Conservation (phyloP, 1,140 invertebrate species). For the Drosophila ficusphila region DNA sequence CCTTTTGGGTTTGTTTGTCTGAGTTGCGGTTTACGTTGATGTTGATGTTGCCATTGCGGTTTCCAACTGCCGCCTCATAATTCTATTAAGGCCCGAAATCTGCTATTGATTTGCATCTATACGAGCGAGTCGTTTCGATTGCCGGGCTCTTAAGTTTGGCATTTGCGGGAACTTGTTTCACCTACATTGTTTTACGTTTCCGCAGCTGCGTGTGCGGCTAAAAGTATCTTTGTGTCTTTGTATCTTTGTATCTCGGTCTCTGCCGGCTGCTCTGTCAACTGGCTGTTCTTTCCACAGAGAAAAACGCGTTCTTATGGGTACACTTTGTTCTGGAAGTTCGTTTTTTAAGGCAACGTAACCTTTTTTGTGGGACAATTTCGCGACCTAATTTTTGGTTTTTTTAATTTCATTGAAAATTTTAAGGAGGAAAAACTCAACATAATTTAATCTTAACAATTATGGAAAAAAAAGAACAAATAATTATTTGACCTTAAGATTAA, state of each 20-base stretch:
- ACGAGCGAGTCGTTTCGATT: slow-evolving; percentile 40
- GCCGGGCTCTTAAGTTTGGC: slow-evolving; percentile 64
- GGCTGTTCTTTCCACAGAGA: slow-evolving; percentile 29
- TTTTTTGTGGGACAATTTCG: neutral
- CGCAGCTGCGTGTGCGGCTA: slow-evolving; percentile 73
- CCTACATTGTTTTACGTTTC: slow-evolving; percentile 78
- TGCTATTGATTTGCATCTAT: slow-evolving; percentile 80
- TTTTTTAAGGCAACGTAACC: no score
- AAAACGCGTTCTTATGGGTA: neutral
- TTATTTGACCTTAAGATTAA: no score
- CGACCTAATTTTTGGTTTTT: neutral
- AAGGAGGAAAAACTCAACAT: no score
- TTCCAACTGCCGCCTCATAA: slow-evolving; percentile 49
- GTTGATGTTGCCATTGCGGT: slow-evolving; percentile 45
- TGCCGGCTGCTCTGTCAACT: slow-evolving; percentile 4
- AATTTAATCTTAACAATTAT: no score
- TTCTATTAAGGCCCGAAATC: slow-evolving; percentile 72
- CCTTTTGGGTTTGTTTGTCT: slow-evolving; percentile 75
- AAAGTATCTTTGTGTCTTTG: slow-evolving; percentile 32
- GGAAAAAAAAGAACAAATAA: no score
- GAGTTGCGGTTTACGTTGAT: slow-evolving; percentile 74
- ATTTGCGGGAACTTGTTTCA: slow-evolving; percentile 77
- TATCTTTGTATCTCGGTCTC: slow-evolving; percentile 40
- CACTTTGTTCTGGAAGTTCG: slow-evolving; percentile 2
- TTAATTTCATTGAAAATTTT: no score